A percentile compares a stretch with the other conserved stretches of the same genome.
phyloP scores from a whole-genome alignment of 2,113 vertebrate species.

The Rhipidura dahli region DNA sequence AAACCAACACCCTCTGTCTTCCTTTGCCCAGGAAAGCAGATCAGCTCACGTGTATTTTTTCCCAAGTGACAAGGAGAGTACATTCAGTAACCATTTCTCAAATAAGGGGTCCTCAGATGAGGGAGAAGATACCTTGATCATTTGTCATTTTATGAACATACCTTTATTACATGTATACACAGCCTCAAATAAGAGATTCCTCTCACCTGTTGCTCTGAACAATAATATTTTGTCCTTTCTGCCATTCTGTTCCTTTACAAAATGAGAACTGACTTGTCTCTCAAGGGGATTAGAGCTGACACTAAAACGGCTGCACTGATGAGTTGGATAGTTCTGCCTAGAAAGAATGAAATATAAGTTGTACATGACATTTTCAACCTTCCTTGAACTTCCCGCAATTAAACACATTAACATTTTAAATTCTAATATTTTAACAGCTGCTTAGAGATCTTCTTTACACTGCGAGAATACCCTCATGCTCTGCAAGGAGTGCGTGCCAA shows the following conservation, averaged over 20 bases:
- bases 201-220: background rate
- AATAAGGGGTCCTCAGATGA: background rate
- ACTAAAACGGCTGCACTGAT: background rate
- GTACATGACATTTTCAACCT: background rate
- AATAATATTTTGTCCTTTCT: background rate
- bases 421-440: constrained; percentile 11
- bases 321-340: background rate
- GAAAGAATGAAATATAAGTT: constrained; percentile 17
- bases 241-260: background rate
- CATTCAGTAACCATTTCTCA: background rate
- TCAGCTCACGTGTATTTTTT: background rate
- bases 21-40: background rate
- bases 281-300: background rate
- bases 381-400: background rate
- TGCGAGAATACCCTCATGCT: background rate
- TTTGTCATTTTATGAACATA: background rate
- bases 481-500: background rate
- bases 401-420: constrained; percentile 10
- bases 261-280: background rate
- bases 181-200: background rate
- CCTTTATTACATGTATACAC: background rate
- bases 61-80: background rate
- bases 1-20: background rate
- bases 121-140: background rate
- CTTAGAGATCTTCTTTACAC: background rate